Evolutionary conservation across 2,113 vertebrate genomes (phyloP).

Genomic region (Oreochromis niloticus): DNA sequence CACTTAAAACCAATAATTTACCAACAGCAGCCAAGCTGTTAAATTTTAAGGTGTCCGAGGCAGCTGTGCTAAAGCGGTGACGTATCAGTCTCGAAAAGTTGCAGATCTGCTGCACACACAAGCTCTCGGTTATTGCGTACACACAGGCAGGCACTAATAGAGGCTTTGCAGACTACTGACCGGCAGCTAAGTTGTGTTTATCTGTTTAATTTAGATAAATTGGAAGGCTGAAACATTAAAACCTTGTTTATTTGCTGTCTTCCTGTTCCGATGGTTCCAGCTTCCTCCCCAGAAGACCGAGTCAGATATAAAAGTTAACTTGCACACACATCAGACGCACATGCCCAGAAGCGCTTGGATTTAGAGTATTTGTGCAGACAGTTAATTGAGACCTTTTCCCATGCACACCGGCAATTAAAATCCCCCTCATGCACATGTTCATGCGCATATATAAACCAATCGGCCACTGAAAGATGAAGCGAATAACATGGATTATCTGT

Average conservation of each 20-base stretch:
- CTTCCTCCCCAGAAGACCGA: constrained; percentile 41
- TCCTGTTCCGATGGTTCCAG: constrained; percentile 37
- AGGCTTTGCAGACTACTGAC: background rate
- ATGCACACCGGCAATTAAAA: background rate
- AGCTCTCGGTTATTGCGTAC: background rate
- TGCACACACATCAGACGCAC: background rate
- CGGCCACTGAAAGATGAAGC: background rate
- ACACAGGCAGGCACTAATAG: background rate
- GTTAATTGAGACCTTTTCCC: background rate
- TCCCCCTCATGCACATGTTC: background rate
- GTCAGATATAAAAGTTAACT: background rate
- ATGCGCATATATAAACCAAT: background rate
- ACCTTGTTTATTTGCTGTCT: constrained; percentile 58
- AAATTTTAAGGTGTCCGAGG: background rate
- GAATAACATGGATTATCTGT: background rate
- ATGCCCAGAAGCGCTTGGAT: background rate
- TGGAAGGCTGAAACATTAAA: constrained; percentile 49
- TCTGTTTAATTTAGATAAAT: constrained; percentile 53
- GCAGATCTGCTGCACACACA: background rate
- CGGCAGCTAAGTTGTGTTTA: constrained; percentile 29
- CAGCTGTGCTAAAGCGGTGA: background rate
- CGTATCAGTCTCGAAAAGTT: background rate
- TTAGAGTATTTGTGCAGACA: background rate
- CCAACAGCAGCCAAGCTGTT: background rate
- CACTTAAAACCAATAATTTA: background rate